A percentile compares a stretch with the other conserved stretches of the same genome.
Conservation (phyloP, 2,113 vertebrate genomes). For the Amphiprion ocellaris region DNA sequence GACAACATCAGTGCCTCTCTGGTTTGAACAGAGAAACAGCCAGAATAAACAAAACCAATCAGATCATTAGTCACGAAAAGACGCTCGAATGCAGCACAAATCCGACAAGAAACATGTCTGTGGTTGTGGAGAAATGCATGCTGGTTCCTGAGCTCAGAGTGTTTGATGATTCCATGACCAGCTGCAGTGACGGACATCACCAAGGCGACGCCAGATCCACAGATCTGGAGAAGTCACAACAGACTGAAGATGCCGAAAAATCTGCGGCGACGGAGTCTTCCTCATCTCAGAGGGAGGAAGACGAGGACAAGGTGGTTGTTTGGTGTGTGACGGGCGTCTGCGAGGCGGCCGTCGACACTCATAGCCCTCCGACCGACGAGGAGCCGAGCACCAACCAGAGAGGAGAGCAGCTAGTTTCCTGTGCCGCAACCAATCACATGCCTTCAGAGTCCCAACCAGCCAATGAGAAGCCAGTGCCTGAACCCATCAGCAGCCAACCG, state of each 20-base stretch:
- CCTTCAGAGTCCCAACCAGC: slow-evolving; percentile 37
- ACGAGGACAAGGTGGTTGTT: slow-evolving; percentile 31
- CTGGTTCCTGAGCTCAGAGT: slow-evolving; percentile 85
- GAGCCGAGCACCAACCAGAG: slow-evolving; percentile 19
- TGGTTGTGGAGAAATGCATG: slow-evolving; percentile 82
- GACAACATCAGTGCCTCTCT: background rate
- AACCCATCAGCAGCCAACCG: slow-evolving; percentile 73
- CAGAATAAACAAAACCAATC: background rate
- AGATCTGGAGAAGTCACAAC: slow-evolving; percentile 57
- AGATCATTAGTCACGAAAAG: background rate
- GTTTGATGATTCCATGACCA: slow-evolving; percentile 71
- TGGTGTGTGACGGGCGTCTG: slow-evolving; percentile 75
- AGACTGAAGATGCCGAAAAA: background rate
- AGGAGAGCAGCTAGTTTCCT: slow-evolving; percentile 26
- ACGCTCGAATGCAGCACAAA: fast-evolving
- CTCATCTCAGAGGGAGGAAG: background rate
- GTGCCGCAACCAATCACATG: slow-evolving; percentile 5
- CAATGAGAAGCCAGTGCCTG: slow-evolving; percentile 51
- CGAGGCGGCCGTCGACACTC: slow-evolving; percentile 6
- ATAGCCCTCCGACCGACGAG: background rate
- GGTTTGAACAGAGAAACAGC: background rate
- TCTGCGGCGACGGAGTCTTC: background rate
- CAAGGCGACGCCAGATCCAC: slow-evolving; percentile 55
- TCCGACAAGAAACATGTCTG: slow-evolving; percentile 59
- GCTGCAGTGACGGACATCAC: slow-evolving; percentile 29